Evolutionary conservation across 1,140 invertebrate species (phyloP).

Genomic region (Drosophila mauritiana): DNA sequence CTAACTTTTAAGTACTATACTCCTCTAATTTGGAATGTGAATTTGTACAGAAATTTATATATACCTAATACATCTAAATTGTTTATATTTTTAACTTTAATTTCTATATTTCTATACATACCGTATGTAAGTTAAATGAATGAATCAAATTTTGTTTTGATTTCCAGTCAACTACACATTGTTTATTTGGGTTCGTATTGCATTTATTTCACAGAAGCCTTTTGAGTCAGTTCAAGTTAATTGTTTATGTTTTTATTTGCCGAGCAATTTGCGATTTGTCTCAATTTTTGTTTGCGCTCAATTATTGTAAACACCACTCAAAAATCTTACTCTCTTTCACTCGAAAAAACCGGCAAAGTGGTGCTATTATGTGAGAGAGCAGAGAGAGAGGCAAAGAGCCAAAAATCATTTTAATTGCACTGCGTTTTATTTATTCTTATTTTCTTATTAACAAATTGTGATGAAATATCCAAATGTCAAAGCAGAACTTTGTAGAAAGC

Average conservation of each 20-base stretch:
- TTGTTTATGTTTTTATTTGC: neutral
- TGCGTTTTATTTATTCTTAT: too few species aligned
- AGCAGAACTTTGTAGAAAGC: constrained; percentile 4
- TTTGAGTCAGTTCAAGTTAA: too few species aligned
- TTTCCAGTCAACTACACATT: neutral
- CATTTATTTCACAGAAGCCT: neutral
- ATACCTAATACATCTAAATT: too few species aligned
- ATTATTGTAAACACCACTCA: constrained; percentile 5
- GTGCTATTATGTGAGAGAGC: neutral
- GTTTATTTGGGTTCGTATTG: neutral
- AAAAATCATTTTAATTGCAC: neutral
- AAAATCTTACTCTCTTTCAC: neutral
- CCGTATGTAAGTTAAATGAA: too few species aligned
- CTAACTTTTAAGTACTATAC: too few species aligned
- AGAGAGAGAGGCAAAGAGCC: neutral
- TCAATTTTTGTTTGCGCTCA: neutral
- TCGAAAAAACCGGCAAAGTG: constrained; percentile 1
- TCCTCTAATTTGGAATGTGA: too few species aligned
- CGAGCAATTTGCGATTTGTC: neutral
- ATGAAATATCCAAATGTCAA: constrained; percentile 8
- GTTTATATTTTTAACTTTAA: too few species aligned
- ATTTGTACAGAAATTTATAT: too few species aligned
- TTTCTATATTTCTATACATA: too few species aligned
- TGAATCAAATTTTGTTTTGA: too few species aligned
- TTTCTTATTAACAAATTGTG: neutral